These are phyloP conservation scores for Euwallacea similis DNA, from an alignment of 1,140 invertebrate genomes.

Conservation along the genomic window DNA sequence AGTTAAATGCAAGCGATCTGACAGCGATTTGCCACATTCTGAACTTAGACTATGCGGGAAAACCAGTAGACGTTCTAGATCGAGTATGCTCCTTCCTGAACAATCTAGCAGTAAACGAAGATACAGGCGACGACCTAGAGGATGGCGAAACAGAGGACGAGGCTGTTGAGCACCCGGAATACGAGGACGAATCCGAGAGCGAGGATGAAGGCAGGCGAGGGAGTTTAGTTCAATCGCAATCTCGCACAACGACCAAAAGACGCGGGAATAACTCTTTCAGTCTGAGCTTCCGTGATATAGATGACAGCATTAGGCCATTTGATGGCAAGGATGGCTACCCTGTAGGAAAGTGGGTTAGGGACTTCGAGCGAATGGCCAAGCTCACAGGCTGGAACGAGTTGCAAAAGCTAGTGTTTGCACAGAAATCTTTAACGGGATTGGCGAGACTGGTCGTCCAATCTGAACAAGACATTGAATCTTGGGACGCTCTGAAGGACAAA, in stretches of 20 bases:
- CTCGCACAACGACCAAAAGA: neutral
- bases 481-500: constrained; percentile 10
- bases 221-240: neutral
- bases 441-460: constrained; percentile 39
- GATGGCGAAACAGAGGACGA: neutral
- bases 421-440: constrained; percentile 38
- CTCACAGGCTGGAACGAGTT: constrained; percentile 41
- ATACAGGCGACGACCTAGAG: neutral
- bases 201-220: neutral
- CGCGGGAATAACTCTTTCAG: neutral
- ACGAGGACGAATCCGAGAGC: neutral
- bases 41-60: constrained; percentile 7
- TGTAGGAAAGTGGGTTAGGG: constrained; percentile 38
- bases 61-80: neutral
- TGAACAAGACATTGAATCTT: constrained; percentile 21
- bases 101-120: neutral
- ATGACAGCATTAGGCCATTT: constrained; percentile 21
- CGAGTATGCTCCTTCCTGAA: constrained; percentile 12
- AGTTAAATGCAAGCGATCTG: neutral
- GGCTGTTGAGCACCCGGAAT: neutral
- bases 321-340: constrained; percentile 33
- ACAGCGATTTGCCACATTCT: constrained; percentile 11
- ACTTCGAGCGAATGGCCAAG: constrained; percentile 43
- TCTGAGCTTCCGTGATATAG: neutral
- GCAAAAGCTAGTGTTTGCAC: constrained; percentile 44